A percentile compares a stretch with the other conserved stretches of the same genome.
Conservation (phyloP, 2,113 vertebrate genomes). For the Ctenomys sociabilis region DNA sequence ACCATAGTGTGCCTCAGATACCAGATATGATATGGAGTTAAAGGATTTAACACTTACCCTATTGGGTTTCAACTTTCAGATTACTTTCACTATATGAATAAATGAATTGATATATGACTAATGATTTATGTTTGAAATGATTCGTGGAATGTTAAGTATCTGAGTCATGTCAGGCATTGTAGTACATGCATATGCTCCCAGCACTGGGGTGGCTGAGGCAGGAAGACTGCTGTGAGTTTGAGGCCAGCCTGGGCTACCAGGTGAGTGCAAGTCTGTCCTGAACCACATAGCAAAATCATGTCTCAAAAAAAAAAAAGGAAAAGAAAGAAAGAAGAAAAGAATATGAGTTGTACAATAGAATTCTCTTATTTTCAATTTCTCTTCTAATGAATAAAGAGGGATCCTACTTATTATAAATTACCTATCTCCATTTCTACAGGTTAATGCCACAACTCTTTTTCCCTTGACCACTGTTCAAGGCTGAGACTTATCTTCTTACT, state of each 20-base stretch:
- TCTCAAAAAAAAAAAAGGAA: too few species aligned
- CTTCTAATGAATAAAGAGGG: neutral
- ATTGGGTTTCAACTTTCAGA: neutral
- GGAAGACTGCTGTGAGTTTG: neutral
- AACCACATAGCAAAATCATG: neutral
- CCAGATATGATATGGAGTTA: neutral
- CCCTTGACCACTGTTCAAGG: neutral
- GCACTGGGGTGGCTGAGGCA: neutral
- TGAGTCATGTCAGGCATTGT: neutral
- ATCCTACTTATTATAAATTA: neutral
- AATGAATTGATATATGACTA: neutral
- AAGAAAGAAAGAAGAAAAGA: neutral
- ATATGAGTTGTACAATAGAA: neutral
- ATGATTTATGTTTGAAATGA: neutral
- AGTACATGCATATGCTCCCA: neutral
- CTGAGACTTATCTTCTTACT: neutral
- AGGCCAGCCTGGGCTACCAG: neutral
- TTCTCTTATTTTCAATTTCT: constrained; percentile 36
- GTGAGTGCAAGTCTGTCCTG: neutral
- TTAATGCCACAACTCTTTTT: neutral
- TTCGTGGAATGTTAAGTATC: constrained; percentile 3
- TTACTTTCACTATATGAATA: neutral
- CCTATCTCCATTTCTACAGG: neutral
- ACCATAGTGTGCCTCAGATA: neutral
- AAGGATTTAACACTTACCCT: neutral